Percentiles rank a stretch among this genome's conserved stretches.
Conservation (phyloP, 1,140 invertebrate species). For the Nilaparvata lugens region DNA sequence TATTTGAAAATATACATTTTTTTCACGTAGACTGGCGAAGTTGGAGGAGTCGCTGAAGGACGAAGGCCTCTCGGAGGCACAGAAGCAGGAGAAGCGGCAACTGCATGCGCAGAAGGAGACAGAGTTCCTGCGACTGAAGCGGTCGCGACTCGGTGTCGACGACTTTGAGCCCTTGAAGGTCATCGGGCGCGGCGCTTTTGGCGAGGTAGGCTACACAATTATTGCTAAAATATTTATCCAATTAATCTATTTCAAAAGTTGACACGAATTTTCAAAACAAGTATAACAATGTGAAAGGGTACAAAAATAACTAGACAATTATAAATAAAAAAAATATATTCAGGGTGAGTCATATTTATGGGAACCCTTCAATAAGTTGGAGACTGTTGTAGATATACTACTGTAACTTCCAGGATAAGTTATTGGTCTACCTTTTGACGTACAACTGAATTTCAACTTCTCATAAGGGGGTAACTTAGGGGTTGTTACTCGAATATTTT, state of each 20-base stretch:
- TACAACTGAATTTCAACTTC: no score
- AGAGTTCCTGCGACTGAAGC: conserved; percentile 91
- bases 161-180: conserved; percentile 99
- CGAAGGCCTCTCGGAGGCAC: conserved; percentile 76
- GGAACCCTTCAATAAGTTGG: no score
- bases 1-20: conserved; percentile 12
- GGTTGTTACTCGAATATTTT: no score
- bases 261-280: background rate
- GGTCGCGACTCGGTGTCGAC: conserved; percentile 92
- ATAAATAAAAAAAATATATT: no score
- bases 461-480: no score
- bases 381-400: no score
- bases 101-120: conserved; percentile 98
- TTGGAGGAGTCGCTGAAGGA: conserved; percentile 91
- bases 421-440: no score
- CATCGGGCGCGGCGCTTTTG: conserved; percentile 94
- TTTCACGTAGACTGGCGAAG: conserved; percentile 63
- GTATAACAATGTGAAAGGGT: no score
- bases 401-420: no score
- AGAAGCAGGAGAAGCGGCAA: conserved; percentile 78
- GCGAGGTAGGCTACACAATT: conserved; percentile 54
- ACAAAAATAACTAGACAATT: no score
- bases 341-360: no score
- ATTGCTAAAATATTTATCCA: background rate
- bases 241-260: no score